Evolutionary conservation across 1,140 invertebrate genomes (phyloP).

Genomic region (Mya arenaria): DNA sequence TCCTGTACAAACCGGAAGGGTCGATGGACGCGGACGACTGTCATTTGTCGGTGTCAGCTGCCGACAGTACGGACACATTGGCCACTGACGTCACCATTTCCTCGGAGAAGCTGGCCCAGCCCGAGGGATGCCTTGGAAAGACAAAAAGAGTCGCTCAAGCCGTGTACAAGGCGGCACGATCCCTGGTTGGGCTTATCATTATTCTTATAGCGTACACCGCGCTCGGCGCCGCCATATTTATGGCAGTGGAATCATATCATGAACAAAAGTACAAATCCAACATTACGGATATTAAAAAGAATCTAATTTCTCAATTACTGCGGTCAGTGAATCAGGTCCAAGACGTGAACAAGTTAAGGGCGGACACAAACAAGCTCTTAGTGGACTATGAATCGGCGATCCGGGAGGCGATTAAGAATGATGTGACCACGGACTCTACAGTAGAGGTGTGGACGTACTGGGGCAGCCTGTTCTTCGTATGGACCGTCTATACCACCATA

Average conservation of each 20-base stretch:
- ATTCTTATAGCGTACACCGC: slow-evolving; percentile 16
- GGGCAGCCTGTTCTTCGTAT: slow-evolving; percentile 54
- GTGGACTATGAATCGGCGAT: slow-evolving; percentile 10
- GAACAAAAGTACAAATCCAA: slow-evolving; percentile 38
- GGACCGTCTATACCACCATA: slow-evolving; percentile 63
- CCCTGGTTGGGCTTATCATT: slow-evolving; percentile 4
- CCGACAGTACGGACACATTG: no score
- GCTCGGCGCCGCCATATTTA: slow-evolving; percentile 14
- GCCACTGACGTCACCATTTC: no score
- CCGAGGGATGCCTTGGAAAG: slow-evolving; percentile 11
- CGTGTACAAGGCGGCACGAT: slow-evolving; percentile 26
- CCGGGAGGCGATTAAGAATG: neutral
- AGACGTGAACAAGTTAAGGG: neutral
- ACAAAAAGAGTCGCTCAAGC: neutral
- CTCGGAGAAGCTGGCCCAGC: no score
- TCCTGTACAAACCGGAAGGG: no score
- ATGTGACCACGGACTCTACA: slow-evolving; percentile 7
- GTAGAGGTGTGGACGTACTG: slow-evolving; percentile 78
- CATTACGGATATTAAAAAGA: neutral
- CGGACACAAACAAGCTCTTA: neutral
- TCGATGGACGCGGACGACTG: no score
- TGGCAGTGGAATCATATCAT: slow-evolving; percentile 20
- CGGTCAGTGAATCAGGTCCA: no score
- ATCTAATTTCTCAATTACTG: neutral
- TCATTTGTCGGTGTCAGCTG: no score